A percentile compares a stretch with the other conserved stretches of the same genome.
Evolutionary conservation across 2,797 vertebrate genomes (phyloP).

Genomic region (Sciaenops ocellatus): DNA sequence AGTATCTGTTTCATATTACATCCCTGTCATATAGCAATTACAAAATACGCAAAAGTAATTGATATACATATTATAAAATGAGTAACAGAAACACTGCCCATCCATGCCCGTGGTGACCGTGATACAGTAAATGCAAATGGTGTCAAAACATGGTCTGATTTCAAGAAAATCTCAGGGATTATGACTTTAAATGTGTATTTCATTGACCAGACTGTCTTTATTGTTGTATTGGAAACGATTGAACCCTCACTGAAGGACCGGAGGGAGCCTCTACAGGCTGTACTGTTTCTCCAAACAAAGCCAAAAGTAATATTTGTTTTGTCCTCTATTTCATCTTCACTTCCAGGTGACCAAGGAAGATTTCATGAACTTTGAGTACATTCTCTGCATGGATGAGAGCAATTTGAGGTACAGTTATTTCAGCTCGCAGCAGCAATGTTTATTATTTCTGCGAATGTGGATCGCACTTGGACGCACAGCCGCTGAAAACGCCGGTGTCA

Average conservation of each 20-base stretch:
- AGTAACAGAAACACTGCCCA: no score
- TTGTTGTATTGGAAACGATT: constrained; percentile 20
- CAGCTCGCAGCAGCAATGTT: not conserved
- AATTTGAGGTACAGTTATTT: constrained; percentile 90
- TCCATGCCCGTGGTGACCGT: no score
- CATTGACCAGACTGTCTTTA: constrained; percentile 9
- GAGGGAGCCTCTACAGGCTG: constrained; percentile 25
- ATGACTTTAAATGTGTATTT: not conserved
- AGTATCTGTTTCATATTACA: no score
- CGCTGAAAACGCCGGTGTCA: constrained; percentile 7
- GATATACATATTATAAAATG: no score
- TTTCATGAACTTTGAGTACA: constrained; percentile 92
- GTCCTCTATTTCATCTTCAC: constrained; percentile 41
- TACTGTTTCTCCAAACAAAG: constrained; percentile 14
- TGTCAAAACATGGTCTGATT: not conserved
- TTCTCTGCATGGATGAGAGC: constrained; percentile 98
- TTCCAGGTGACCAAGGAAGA: constrained; percentile 95
- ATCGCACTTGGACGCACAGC: not conserved
- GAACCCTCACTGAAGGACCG: constrained; percentile 9
- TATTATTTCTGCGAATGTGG: constrained; percentile 9
- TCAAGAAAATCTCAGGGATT: not conserved
- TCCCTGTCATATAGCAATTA: no score
- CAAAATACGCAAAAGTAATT: no score
- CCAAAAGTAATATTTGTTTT: constrained; percentile 65
- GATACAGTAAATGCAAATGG: not conserved